Conservation (phyloP, 2,113 vertebrate genomes). For the Tachysurus vachellii region DNA sequence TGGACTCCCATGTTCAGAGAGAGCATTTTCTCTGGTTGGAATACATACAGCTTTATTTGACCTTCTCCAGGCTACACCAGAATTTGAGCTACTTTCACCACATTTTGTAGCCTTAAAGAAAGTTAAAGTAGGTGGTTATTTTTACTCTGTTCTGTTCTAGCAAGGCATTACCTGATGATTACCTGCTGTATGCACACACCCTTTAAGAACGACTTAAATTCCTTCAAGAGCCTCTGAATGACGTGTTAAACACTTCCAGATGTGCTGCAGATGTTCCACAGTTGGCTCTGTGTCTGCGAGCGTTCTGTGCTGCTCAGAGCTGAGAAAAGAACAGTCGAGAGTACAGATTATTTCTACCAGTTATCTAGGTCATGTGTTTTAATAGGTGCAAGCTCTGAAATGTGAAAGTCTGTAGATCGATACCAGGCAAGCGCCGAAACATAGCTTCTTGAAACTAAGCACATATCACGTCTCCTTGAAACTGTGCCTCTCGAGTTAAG, state of each 20-base stretch:
- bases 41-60: not conserved
- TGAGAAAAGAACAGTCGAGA: not conserved
- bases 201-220: constrained; percentile 51
- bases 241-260: constrained; percentile 47
- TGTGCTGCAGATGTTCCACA: constrained; percentile 17
- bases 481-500: not conserved
- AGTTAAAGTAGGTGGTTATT: not conserved
- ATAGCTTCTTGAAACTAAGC: not conserved
- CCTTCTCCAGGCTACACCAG: not conserved
- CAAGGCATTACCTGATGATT: constrained; percentile 1
- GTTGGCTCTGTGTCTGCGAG: not conserved
- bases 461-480: constrained; percentile 1
- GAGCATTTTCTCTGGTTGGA: constrained; percentile 7
- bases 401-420: not conserved
- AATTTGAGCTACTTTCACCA: not conserved
- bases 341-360: not conserved
- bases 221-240: constrained; percentile 43
- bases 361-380: not conserved
- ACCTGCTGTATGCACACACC: not conserved
- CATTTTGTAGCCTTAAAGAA: too few relatives aligned
- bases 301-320: not conserved
- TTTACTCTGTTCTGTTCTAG: not conserved
- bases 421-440: not conserved
- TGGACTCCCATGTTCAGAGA: constrained; percentile 5
- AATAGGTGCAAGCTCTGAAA: not conserved